A percentile compares a stretch with the other conserved stretches of the same genome.
These are phyloP conservation scores for Ptychoptera contaminata DNA, from an alignment of 2,888 invertebrate species.

Conservation along the genomic window DNA sequence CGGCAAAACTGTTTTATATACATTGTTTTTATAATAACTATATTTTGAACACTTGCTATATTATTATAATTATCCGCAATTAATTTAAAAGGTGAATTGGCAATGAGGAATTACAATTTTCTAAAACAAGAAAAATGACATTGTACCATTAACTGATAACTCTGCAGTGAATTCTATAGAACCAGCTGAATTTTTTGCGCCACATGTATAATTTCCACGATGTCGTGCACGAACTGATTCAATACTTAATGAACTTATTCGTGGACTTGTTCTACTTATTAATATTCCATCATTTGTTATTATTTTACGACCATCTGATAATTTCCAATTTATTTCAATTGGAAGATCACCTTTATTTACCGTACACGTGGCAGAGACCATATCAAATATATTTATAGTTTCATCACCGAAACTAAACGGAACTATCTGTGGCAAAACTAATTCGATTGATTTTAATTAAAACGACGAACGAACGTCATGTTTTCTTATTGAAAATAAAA, in stretches of 20 bases:
- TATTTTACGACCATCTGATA: slow-evolving; percentile 38
- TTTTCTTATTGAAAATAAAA: background rate
- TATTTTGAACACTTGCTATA: no score
- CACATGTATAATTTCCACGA: slow-evolving; percentile 60
- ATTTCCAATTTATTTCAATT: slow-evolving; percentile 53
- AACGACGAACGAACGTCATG: background rate
- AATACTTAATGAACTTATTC: slow-evolving; percentile 50
- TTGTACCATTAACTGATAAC: slow-evolving; percentile 54
- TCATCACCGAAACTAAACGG: slow-evolving; percentile 62
- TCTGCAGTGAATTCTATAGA: slow-evolving; percentile 48
- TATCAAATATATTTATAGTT: slow-evolving; percentile 59
- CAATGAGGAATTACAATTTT: background rate
- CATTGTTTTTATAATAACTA: no score
- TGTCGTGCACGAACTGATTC: slow-evolving; percentile 51
- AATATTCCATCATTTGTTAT: slow-evolving; percentile 42
- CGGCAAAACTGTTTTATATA: slow-evolving; percentile 38
- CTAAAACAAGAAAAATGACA: background rate
- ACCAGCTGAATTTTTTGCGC: slow-evolving; percentile 54
- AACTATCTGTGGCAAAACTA: slow-evolving; percentile 66
- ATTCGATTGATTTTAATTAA: background rate
- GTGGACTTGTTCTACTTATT: slow-evolving; percentile 42
- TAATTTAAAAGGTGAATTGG: background rate
- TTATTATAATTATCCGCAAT: no score
- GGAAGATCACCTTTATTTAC: slow-evolving; percentile 67
- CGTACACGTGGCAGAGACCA: slow-evolving; percentile 54